Conservation (phyloP, 2,797 vertebrate genomes). For the Acanthopagrus latus region DNA sequence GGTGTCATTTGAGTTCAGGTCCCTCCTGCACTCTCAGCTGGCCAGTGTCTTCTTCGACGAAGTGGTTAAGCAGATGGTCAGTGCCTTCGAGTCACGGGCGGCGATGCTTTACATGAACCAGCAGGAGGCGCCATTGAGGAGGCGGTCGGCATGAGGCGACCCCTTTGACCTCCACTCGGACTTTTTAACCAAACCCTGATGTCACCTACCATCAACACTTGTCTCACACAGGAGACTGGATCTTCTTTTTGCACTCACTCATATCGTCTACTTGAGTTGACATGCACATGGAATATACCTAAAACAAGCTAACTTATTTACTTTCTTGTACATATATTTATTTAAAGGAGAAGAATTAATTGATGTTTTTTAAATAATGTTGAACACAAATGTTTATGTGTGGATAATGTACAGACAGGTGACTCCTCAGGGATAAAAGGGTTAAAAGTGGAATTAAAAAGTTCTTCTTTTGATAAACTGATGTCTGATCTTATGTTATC, state of each 20-base stretch:
- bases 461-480: slow-evolving; percentile 25
- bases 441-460: slow-evolving; percentile 40
- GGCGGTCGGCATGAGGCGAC: slow-evolving; percentile 33
- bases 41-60: slow-evolving; percentile 85
- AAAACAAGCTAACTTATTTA: slow-evolving; percentile 62
- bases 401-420: not conserved
- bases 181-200: slow-evolving; percentile 6
- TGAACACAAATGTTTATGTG: slow-evolving; percentile 9
- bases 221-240: slow-evolving; percentile 36
- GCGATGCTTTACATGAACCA: slow-evolving; percentile 70
- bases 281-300: slow-evolving; percentile 21
- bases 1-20: slow-evolving; percentile 90
- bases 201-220: not conserved
- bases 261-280: slow-evolving; percentile 21
- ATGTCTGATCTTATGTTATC: not conserved
- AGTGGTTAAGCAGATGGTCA: slow-evolving; percentile 88
- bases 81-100: slow-evolving; percentile 84
- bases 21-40: slow-evolving; percentile 86
- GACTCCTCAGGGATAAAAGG: slow-evolving; percentile 8
- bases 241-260: slow-evolving; percentile 47
- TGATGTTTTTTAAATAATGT: slow-evolving; percentile 18
- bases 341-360: slow-evolving; percentile 36
- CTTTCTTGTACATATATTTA: slow-evolving; percentile 66
- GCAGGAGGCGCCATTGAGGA: slow-evolving; percentile 41
- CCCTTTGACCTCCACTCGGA: not conserved